Evolutionary conservation across 2,888 invertebrate genomes (phyloP).

Genomic region (Dicranocentrus wangi): DNA sequence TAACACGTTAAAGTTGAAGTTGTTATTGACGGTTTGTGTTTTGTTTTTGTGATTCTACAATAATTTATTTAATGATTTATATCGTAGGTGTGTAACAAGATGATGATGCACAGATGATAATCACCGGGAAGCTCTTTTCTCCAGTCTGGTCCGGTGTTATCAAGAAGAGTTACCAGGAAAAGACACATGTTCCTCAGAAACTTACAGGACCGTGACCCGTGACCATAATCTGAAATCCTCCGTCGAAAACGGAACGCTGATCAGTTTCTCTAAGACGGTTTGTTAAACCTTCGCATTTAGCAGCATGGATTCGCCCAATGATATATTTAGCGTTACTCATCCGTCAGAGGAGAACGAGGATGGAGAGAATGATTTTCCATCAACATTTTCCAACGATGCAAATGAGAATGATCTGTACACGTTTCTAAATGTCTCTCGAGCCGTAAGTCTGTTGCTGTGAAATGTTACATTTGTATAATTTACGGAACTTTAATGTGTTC

Average conservation of each 20-base stretch:
- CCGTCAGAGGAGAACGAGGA: slow-evolving; percentile 47
- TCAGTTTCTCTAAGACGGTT: neutral
- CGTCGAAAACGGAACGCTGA: neutral
- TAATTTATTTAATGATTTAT: too few relatives aligned
- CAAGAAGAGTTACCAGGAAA: too few relatives aligned
- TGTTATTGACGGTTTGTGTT: too few relatives aligned
- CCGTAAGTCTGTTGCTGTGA: slow-evolving; percentile 85
- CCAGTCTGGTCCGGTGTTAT: too few relatives aligned
- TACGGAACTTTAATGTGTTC: neutral
- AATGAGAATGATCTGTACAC: slow-evolving; percentile 90
- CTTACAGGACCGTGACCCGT: too few relatives aligned
- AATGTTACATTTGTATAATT: too few relatives aligned
- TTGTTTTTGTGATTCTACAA: too few relatives aligned
- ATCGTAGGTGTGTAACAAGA: too few relatives aligned
- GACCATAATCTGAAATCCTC: neutral
- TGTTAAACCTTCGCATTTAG: neutral
- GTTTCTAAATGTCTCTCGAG: slow-evolving; percentile 87
- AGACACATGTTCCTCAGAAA: too few relatives aligned
- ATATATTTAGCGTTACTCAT: slow-evolving; percentile 37
- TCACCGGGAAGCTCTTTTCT: too few relatives aligned
- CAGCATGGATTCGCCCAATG: slow-evolving; percentile 32
- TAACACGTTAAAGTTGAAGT: too few relatives aligned
- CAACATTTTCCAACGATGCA: slow-evolving; percentile 27
- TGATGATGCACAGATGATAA: too few relatives aligned
- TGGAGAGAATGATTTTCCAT: slow-evolving; percentile 37